phyloP scores from a whole-genome alignment of 2,888 invertebrate species.

The Atrina japonica region DNA sequence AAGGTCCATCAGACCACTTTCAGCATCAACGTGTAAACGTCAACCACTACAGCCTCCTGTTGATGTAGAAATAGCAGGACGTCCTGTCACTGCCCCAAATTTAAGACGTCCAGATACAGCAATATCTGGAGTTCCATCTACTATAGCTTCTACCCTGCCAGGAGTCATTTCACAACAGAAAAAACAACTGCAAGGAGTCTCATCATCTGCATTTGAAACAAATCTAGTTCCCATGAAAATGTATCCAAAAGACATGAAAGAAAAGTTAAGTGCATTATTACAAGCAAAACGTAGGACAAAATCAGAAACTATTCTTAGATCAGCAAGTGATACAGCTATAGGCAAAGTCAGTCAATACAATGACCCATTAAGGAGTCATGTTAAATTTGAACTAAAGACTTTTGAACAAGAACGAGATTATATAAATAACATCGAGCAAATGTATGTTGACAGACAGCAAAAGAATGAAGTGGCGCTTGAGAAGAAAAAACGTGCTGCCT shows the following conservation, averaged over 20 bases:
- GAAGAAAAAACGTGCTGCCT: conserved; percentile 68
- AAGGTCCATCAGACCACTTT: conserved; percentile 73
- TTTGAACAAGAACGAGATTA: conserved; percentile 73
- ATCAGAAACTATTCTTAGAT: conserved; percentile 50
- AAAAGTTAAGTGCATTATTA: conserved; percentile 61
- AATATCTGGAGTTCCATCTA: conserved; percentile 56
- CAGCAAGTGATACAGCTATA: conserved; percentile 56
- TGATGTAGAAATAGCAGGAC: conserved; percentile 38
- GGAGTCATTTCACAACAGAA: conserved; percentile 53
- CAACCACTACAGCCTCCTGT: conserved; percentile 40
- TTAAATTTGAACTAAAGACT: conserved; percentile 75
- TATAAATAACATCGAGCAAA: conserved; percentile 63
- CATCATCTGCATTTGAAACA: conserved; percentile 63
- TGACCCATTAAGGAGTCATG: conserved; percentile 74
- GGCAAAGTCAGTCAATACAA: conserved; percentile 74
- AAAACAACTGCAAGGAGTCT: conserved; percentile 50
- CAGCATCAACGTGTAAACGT: conserved; percentile 62
- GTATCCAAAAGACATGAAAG: conserved; percentile 73
- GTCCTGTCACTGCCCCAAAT: conserved; percentile 64
- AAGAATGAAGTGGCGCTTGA: conserved; percentile 63
- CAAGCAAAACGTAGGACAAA: conserved; percentile 56
- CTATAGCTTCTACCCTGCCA: conserved; percentile 63
- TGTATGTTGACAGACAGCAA: conserved; percentile 53
- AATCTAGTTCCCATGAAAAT: conserved; percentile 77
- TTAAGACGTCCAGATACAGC: conserved; percentile 53